These are phyloP conservation scores for Portunus trituberculatus DNA, from an alignment of 1,140 invertebrate genomes.

Conservation along the genomic window DNA sequence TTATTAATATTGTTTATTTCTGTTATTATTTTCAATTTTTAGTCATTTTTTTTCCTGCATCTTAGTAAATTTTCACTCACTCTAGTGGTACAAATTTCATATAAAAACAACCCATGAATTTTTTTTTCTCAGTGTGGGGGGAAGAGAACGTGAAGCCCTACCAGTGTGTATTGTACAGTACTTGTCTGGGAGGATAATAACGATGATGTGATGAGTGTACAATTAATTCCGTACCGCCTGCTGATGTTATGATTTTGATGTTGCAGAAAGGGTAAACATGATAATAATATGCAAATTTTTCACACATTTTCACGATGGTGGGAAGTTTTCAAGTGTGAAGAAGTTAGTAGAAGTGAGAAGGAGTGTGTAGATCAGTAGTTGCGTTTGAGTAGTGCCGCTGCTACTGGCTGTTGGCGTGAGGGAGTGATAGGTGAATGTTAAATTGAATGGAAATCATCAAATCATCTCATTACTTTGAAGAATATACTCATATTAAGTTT, in stretches of 20 bases:
- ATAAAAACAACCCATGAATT: not conserved
- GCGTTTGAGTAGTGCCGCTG: not conserved
- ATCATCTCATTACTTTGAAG: constrained; percentile 1
- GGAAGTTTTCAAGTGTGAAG: not conserved
- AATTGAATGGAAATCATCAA: not conserved
- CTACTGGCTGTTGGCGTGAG: not conserved
- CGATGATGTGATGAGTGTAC: not conserved
- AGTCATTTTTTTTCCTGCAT: too few relatives aligned
- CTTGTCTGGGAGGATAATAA: too few relatives aligned
- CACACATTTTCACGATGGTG: too few relatives aligned
- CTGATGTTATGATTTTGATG: not conserved
- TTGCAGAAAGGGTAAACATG: not conserved
- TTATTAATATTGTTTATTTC: not conserved
- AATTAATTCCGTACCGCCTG: not conserved
- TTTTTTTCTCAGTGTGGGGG: not conserved
- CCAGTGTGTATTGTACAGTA: not conserved
- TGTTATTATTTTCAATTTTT: too few relatives aligned
- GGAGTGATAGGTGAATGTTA: not conserved
- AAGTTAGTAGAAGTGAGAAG: not conserved
- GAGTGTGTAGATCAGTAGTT: not conserved
- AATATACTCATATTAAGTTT: not conserved
- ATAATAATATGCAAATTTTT: not conserved
- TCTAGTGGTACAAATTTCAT: constrained; percentile 23
- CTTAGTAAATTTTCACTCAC: too few relatives aligned
- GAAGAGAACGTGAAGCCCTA: too few relatives aligned